Base-by-base conservation (phyloP, 2,888 invertebrate genomes). In the Eucera pruinosa region DNA sequence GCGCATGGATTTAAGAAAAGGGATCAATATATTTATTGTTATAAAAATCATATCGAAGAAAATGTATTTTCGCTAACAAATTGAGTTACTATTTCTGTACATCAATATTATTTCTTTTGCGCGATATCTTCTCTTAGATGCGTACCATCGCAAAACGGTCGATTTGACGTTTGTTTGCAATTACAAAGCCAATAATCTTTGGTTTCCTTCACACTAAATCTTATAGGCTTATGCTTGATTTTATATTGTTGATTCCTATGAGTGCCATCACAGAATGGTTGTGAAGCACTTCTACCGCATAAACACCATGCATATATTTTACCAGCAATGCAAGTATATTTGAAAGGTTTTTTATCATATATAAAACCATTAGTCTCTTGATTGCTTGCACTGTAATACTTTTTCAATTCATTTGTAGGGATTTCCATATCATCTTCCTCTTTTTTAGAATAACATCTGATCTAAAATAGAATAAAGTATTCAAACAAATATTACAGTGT, bases 151-250 rank as follows among this genome's bases (percentile, higher is more conserved):
- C 99, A 99, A 92, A 98, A 99, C 0, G 99, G 99, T 81, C 97
- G 94, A 84, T 97, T 96, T 58, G 95, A 95, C 0, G 98, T 98
- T 90, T 98, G 98, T 92, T 99, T 99, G 91, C 99, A 99, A 91
- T 98, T 98, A 91, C 99, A 99, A n/a, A 99, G 93, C 97, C 98
- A 98, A 91, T 98, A 98, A 20, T 97, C 97, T 87, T 97, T 97
- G 0, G 96, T 96, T 93, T 98, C 96, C 60, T 95, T 95, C 1
- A 99, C 98, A 83, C 94, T 94, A 90, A 99, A 98, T 74, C 94
- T 93, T 4, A 98, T 93, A 0, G 99, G 99, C 81, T 95, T 96
- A 54, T 95, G 94, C 73, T 94, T 95, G 41, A 97, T 95, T 93
- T 96, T 96, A 2, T 97, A 93, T 84, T 94, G 95, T 23, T 95